phyloP scores from a whole-genome alignment of 1,140 invertebrate species.

The Ceratina calcarata region DNA sequence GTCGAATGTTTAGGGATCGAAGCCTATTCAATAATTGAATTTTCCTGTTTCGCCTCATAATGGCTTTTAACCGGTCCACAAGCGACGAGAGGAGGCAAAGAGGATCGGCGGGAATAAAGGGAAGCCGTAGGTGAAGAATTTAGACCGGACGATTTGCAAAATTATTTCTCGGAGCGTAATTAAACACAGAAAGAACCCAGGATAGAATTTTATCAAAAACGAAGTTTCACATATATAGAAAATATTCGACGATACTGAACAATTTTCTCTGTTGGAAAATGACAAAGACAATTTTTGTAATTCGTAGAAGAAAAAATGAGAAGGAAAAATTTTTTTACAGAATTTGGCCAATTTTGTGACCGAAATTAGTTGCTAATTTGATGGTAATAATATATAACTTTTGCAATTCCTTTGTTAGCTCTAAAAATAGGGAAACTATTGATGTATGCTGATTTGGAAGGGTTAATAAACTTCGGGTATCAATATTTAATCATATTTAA shows the following conservation, averaged over 20 bases:
- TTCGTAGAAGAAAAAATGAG: background rate
- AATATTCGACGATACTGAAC: background rate
- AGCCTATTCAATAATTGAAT: conserved; percentile 31
- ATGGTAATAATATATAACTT: background rate
- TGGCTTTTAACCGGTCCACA: background rate
- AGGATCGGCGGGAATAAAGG: background rate
- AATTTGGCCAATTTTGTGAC: background rate
- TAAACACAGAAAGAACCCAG: background rate
- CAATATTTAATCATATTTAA: too few relatives aligned
- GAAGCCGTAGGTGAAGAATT: conserved; percentile 8
- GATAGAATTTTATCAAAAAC: conserved; percentile 10
- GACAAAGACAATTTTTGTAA: background rate
- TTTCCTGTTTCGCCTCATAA: background rate
- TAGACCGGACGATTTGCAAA: conserved; percentile 6
- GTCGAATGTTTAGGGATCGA: conserved; percentile 6
- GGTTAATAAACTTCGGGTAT: background rate
- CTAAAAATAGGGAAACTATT: background rate
- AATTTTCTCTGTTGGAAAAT: background rate
- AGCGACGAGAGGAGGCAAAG: background rate
- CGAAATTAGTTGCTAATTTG: conserved; percentile 1
- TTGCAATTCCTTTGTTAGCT: background rate
- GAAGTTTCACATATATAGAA: conserved; percentile 10
- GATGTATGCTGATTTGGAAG: background rate
- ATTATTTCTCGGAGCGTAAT: conserved; percentile 29
- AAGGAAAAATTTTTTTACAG: too few relatives aligned